A percentile compares a stretch with the other conserved stretches of the same genome.
Evolutionary conservation across 2,113 vertebrate species (phyloP).

Genomic region (Calyptomena viridis): DNA sequence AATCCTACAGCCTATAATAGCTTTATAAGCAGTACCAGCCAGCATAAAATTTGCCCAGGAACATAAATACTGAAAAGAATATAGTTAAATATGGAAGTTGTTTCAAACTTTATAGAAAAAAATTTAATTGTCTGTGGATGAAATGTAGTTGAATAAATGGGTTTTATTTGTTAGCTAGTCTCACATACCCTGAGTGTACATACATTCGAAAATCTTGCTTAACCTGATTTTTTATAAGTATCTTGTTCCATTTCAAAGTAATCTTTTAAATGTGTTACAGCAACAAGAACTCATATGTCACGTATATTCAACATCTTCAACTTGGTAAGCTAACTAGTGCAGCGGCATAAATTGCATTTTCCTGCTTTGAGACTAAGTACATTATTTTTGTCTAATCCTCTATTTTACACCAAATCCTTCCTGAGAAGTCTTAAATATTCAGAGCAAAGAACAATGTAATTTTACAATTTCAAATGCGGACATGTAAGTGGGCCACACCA

Average conservation of each 20-base stretch:
- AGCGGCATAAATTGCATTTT: conserved; percentile 36
- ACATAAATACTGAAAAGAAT: not conserved
- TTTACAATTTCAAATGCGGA: not conserved
- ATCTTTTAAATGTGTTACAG: conserved; percentile 46
- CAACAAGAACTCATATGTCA: conserved; percentile 14
- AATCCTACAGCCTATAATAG: not conserved
- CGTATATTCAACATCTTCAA: conserved; percentile 22
- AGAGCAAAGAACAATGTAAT: not conserved
- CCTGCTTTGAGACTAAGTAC: conserved; percentile 13
- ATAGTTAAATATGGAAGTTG: not conserved
- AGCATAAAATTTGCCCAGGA: not conserved
- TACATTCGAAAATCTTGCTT: not conserved
- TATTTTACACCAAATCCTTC: conserved; percentile 39
- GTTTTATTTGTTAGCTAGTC: not conserved
- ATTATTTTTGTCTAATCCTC: conserved; percentile 47
- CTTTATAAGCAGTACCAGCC: not conserved
- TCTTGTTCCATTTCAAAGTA: conserved; percentile 1
- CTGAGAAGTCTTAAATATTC: not conserved
- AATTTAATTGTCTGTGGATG: not conserved
- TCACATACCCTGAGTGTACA: not conserved
- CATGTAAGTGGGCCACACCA: not conserved
- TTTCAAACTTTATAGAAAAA: not conserved
- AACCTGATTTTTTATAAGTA: not conserved
- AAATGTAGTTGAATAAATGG: not conserved
- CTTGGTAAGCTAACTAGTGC: conserved; percentile 25